Conservation (phyloP, 2,888 invertebrate genomes). For the Sinelater perroti region DNA sequence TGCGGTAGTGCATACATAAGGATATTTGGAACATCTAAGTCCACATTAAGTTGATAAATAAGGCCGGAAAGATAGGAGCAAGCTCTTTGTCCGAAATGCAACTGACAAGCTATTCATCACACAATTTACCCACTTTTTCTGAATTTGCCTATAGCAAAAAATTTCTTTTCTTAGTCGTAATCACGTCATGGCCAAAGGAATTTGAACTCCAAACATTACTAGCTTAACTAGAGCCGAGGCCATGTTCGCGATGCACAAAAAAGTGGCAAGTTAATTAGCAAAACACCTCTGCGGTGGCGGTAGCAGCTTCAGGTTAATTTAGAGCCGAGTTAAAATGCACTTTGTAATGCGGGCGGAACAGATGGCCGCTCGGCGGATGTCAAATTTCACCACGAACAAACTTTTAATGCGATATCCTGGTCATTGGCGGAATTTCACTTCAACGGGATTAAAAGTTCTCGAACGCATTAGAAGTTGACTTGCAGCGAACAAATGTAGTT, state of each 20-base stretch:
- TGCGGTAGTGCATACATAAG: slow-evolving; percentile 4
- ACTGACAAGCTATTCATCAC: slow-evolving; percentile 8
- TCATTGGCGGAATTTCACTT: slow-evolving; percentile 2
- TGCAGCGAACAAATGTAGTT: not conserved
- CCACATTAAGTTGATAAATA: slow-evolving; percentile 10
- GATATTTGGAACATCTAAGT: slow-evolving; percentile 7
- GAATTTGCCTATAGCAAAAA: no score
- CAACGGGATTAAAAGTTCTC: slow-evolving; percentile 10
- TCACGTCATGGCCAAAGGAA: no score
- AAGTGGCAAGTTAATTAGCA: no score
- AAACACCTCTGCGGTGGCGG: no score
- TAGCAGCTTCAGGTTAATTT: no score
- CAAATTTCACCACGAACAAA: not conserved
- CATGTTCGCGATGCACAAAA: no score
- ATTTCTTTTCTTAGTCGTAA: no score
- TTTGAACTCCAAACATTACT: no score
- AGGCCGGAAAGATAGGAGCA: not conserved
- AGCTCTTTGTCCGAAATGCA: slow-evolving; percentile 1
- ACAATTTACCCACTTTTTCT: no score
- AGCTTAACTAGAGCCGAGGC: no score
- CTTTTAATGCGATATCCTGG: slow-evolving; percentile 10
- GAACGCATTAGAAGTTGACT: not conserved
- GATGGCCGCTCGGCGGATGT: not conserved
- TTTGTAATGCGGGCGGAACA: slow-evolving; percentile 4
- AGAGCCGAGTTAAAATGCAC: no score